Evolutionary conservation across 2,888 invertebrate genomes (phyloP), one percentile per base, ranked within the genome.

Genomic region (Erebia aethiops): DNA sequence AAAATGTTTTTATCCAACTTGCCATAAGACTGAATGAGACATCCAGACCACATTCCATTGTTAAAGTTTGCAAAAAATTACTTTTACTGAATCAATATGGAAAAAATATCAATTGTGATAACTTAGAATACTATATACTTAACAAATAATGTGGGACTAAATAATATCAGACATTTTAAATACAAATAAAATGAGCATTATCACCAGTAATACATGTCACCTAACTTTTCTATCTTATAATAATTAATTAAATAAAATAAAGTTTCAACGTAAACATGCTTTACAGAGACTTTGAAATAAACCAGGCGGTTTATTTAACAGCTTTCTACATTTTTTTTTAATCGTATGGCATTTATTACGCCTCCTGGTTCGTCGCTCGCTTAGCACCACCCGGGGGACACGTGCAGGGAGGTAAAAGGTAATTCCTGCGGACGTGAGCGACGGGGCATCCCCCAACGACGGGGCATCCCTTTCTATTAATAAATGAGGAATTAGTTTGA

Each of bases 41-140:
- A 81, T 77, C 81, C 79, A 80, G 78, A 79, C 75, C 74, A 85
- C 86, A 85, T 86, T 86, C 85, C 86, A 83, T 79, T 80, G 73
- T 51, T 69, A 60, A 70, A 56, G 35, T 65, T 57, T 56, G 56
- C 51, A 51, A n/a, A 14, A 63, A 51, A 63, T 51, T 51, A 26
- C n/a, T 64, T 64, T 21, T 16, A 41, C 49, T 9, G 49, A 49
- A 21, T 49, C 21, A 62, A 14, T 49, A 46, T 49, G 49, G 18
- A 62, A 43, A 8, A 26, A 51, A 51, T 52, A 35, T n/a, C 5
- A 13, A 26, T 52, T 52, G 35, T 52, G 35, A 64, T 52, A 35
- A 35, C 35, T 35, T 35, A 35, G 5, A 35, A 7, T 7, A 5
- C 35, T 35, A 26, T 3, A 3, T 35, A 35, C 35, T 7, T 35